Conservation (phyloP, 2,113 vertebrate species). For the Ptyas mucosa region DNA sequence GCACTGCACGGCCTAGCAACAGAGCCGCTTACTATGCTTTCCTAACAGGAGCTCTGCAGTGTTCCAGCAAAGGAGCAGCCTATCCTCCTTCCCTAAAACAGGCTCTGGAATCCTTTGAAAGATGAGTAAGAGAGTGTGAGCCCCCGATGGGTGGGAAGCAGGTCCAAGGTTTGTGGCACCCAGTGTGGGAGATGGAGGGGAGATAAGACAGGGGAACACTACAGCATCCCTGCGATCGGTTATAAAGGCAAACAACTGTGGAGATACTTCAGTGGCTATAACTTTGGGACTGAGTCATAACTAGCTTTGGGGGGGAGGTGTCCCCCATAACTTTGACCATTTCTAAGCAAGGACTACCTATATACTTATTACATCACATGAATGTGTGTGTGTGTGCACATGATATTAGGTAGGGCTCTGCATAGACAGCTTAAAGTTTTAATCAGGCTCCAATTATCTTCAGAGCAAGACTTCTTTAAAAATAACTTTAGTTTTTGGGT, state of each 20-base stretch:
- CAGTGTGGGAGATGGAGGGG: neutral
- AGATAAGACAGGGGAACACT: neutral
- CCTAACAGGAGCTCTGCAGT: neutral
- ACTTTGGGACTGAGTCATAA: neutral
- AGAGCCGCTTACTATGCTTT: neutral
- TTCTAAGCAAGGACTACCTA: neutral
- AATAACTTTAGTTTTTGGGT: neutral
- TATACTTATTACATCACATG: neutral
- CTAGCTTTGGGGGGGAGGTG: neutral
- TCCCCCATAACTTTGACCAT: neutral
- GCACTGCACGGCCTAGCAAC: neutral
- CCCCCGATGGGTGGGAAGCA: neutral
- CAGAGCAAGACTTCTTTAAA: neutral
- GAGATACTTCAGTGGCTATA: neutral
- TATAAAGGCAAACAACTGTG: neutral
- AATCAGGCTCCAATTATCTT: neutral
- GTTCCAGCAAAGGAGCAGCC: neutral
- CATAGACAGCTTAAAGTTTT: neutral
- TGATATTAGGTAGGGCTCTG: neutral
- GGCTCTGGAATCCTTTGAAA: neutral
- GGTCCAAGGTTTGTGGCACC: neutral
- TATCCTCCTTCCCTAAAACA: neutral
- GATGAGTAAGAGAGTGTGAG: neutral
- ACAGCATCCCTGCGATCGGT: neutral
- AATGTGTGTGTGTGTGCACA: neutral